Evolutionary conservation across 1,140 invertebrate species (phyloP), one percentile per base, ranked within the genome.

Genomic region (Nomia melanderi): DNA sequence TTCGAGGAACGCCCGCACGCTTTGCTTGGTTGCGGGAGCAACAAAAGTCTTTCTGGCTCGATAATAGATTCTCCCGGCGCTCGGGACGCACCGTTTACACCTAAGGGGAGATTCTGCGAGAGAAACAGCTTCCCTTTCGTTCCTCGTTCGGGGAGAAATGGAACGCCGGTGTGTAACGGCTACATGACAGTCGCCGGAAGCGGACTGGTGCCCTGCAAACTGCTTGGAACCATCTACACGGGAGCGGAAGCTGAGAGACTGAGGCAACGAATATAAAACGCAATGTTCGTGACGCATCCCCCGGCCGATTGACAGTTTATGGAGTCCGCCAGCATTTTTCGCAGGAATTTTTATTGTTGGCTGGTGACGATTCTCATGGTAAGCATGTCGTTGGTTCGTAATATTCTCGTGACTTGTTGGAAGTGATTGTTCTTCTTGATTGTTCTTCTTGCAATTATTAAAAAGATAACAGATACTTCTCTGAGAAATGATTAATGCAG

Each of bases 191-290:
- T 33, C n/a, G 23, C 50, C 72, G 62, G 62, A 66, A 74, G 50
- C 25, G 23, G n/a, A 14, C 8, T 17, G 33, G 27, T 31, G 11
- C 47, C 36, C 17, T 29, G 71, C 20, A 41, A 74, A 56, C 62
- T 56, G 36, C 62, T 41, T 25, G 33, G n/a, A 7, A 64, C 64
- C 20, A 12, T 56, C 33, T 23, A 41, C 47, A n/a, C 31, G 9
- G 17, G 12, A 23, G 17, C 60, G 60, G 47, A 65, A 54, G 71
- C 20, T 7, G 39, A 27, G 56, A 29, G 29, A 44, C 50, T 66
- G 41, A 77, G 77, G 81, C 65, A 54, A 56, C 44, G 66, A 71
- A 56, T 81, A 77, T 73, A 69, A 82, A 81, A 23, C 44, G 39
- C 44, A 20, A 17, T 36, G 50, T 59, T 25, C 39, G 44, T 50